A percentile compares a stretch with the other conserved stretches of the same genome.
phyloP scores from a whole-genome alignment of 1,140 invertebrate species.

The Drosophila sproati region DNA sequence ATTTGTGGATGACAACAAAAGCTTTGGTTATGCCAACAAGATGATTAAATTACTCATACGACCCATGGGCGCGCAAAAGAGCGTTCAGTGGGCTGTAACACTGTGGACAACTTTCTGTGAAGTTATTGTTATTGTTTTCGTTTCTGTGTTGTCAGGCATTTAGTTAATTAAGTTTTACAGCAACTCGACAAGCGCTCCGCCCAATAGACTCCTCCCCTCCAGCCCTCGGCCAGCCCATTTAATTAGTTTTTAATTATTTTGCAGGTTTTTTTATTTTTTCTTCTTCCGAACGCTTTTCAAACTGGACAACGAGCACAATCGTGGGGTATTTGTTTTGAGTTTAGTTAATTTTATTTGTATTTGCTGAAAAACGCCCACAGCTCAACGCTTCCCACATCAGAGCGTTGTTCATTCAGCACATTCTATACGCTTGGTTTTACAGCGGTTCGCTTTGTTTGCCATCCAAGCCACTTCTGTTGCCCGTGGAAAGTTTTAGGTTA shows the following conservation, averaged over 20 bases:
- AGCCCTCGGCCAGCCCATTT: conserved; percentile 44
- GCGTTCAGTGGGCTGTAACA: conserved; percentile 36
- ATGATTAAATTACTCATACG: conserved; percentile 82
- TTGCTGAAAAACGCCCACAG: conserved; percentile 43
- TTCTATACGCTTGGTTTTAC: conserved; percentile 74
- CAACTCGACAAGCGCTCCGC: conserved; percentile 48
- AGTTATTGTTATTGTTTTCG: conserved; percentile 61
- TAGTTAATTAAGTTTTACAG: conserved; percentile 80
- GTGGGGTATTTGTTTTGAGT: conserved; percentile 68
- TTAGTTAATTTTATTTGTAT: conserved; percentile 82
- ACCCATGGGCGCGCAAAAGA: conserved; percentile 48
- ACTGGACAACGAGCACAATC: conserved; percentile 28
- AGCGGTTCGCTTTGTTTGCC: conserved; percentile 65
- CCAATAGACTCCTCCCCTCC: conserved; percentile 6
- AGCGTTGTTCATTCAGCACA: conserved; percentile 71
- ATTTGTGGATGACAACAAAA: conserved; percentile 77
- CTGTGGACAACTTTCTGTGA: conserved; percentile 41
- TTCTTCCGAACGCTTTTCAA: conserved; percentile 22
- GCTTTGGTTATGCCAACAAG: conserved; percentile 64
- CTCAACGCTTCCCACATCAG: conserved; percentile 20
- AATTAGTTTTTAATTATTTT: conserved; percentile 81
- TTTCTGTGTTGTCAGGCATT: conserved; percentile 55
- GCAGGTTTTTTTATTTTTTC: conserved; percentile 53
- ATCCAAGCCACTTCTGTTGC: too few species aligned
- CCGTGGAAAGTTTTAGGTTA: conserved; percentile 62